Conservation (phyloP, 2,888 invertebrate species). For the Athrips mouffetella region DNA sequence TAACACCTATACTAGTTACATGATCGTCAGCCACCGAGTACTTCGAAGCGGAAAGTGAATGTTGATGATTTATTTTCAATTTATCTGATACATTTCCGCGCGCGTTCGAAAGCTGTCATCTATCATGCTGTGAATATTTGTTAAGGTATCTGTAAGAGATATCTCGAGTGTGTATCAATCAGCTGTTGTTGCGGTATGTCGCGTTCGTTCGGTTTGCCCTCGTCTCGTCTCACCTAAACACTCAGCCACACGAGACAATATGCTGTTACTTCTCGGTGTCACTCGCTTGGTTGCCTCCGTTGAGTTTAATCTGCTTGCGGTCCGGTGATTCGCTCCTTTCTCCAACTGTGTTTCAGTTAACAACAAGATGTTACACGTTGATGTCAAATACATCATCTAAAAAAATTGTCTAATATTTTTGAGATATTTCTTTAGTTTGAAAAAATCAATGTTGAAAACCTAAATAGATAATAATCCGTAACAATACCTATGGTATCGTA, state of each 20-base stretch:
- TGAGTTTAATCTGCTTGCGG: background rate
- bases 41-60: background rate
- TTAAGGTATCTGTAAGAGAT: slow-evolving; percentile 3
- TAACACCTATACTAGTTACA: background rate
- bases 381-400: too few relatives aligned
- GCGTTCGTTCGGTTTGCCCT: background rate
- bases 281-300: slow-evolving; percentile 16
- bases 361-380: too few relatives aligned
- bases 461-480: too few relatives aligned
- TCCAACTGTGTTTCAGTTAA: too few relatives aligned
- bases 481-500: too few relatives aligned
- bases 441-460: too few relatives aligned
- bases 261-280: slow-evolving; percentile 6
- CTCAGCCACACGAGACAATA: background rate
- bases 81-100: background rate
- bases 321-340: background rate
- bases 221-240: background rate
- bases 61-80: background rate
- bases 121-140: slow-evolving; percentile 4
- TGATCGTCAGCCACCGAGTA: background rate
- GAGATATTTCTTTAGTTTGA: too few relatives aligned
- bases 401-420: too few relatives aligned
- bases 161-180: too few relatives aligned
- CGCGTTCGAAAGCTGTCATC: background rate
- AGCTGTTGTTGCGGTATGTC: background rate